These are phyloP conservation scores for Acanthosepion esculentum DNA, from an alignment of 2,888 invertebrate genomes.

Conservation along the genomic window DNA sequence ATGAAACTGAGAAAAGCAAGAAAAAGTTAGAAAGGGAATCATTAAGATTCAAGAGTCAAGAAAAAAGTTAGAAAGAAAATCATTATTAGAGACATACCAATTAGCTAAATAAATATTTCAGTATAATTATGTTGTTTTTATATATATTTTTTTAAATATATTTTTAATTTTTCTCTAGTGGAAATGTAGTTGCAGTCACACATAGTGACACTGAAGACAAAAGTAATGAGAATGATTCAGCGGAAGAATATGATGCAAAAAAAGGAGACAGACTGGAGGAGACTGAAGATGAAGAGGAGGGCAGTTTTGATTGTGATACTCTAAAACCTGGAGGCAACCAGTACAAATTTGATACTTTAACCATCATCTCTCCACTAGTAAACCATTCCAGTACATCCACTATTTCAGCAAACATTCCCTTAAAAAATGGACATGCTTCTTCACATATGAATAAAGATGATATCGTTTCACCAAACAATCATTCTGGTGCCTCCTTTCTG, in stretches of 20 bases:
- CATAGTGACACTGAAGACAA: background rate
- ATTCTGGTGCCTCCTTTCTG: no score
- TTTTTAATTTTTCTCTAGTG: background rate
- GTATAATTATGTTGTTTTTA: background rate
- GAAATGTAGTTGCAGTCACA: slow-evolving; percentile 13
- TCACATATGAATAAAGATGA: background rate
- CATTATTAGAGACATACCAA: background rate
- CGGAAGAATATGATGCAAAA: background rate
- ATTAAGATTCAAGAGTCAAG: background rate
- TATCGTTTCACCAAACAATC: background rate
- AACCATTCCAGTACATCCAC: background rate
- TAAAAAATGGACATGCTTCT: background rate
- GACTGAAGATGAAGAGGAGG: background rate
- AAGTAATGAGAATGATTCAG: background rate
- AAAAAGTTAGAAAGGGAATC: background rate
- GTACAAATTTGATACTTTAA: background rate
- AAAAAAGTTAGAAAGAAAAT: background rate
- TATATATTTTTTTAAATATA: background rate
- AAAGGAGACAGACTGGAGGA: background rate
- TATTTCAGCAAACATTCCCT: background rate
- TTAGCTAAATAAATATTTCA: background rate
- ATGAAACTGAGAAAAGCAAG: background rate
- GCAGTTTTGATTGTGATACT: slow-evolving; percentile 1
- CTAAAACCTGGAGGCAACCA: background rate
- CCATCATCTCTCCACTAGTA: background rate